These are phyloP conservation scores for Bubo blakistoni DNA, from an alignment of 2,113 vertebrate species.

Conservation along the genomic window DNA sequence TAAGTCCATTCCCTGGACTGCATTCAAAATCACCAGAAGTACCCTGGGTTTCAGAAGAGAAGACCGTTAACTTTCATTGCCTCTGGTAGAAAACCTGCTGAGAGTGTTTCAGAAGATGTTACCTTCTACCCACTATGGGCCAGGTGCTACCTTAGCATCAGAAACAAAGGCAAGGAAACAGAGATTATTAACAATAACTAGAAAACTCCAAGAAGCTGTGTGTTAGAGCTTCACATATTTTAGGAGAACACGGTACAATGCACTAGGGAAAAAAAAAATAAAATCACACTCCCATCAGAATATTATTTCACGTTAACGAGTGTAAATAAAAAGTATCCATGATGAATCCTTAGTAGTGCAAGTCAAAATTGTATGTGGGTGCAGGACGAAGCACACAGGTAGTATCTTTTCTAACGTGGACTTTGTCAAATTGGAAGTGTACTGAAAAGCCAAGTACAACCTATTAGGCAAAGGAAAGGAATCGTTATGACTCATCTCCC, in stretches of 20 bases:
- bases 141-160: neutral
- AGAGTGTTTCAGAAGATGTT: neutral
- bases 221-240: accelerated
- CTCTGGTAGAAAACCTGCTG: neutral
- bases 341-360: neutral
- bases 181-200: neutral
- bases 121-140: neutral
- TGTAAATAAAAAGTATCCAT: accelerated
- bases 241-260: neutral
- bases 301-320: accelerated
- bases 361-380: neutral
- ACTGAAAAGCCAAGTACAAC: neutral
- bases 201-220: neutral
- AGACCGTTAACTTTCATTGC: neutral
- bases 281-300: neutral
- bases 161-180: neutral
- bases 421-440: neutral
- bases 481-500: accelerated
- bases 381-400: neutral
- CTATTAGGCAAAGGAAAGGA: neutral
- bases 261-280: neutral
- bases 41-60: neutral
- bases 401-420: neutral
- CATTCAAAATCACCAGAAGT: neutral
- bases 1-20: neutral